Conservation (phyloP, 2,888 invertebrate genomes). For the Acanthosepion lycidas region DNA sequence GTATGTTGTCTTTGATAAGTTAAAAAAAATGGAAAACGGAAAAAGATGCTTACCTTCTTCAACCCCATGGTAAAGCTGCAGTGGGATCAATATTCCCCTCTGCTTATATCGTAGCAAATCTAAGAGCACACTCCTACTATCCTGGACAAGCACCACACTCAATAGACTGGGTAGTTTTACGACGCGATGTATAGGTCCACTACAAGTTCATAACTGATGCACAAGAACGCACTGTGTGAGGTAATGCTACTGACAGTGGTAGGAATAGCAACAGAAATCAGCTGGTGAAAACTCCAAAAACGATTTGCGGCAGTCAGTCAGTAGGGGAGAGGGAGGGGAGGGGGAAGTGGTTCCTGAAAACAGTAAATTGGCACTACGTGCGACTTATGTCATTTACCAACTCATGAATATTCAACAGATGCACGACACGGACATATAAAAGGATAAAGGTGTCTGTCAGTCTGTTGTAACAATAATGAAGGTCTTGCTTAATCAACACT, state of each 20-base stretch:
- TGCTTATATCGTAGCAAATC: not conserved
- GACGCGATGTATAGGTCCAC: not conserved
- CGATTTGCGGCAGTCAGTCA: not conserved
- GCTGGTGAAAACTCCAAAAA: conserved; percentile 18
- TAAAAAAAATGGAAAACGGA: not conserved
- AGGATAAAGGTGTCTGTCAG: no score
- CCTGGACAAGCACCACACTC: not conserved
- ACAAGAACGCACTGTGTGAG: not conserved
- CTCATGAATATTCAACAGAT: conserved; percentile 15
- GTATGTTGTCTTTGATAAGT: not conserved
- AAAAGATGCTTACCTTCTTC: not conserved
- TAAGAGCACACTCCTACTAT: not conserved
- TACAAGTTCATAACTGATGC: not conserved
- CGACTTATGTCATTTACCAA: not conserved
- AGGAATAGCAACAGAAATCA: conserved; percentile 1
- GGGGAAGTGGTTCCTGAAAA: not conserved
- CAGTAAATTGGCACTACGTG: not conserved
- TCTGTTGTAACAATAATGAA: no score
- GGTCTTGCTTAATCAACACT: no score
- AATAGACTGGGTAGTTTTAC: not conserved
- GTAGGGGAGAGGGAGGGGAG: not conserved
- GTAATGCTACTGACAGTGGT: not conserved
- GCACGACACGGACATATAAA: not conserved
- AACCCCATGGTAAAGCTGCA: not conserved
- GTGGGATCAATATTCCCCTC: not conserved